Evolutionary conservation across 2,888 invertebrate genomes (phyloP).

Genomic region (Napeogenes inachia): DNA sequence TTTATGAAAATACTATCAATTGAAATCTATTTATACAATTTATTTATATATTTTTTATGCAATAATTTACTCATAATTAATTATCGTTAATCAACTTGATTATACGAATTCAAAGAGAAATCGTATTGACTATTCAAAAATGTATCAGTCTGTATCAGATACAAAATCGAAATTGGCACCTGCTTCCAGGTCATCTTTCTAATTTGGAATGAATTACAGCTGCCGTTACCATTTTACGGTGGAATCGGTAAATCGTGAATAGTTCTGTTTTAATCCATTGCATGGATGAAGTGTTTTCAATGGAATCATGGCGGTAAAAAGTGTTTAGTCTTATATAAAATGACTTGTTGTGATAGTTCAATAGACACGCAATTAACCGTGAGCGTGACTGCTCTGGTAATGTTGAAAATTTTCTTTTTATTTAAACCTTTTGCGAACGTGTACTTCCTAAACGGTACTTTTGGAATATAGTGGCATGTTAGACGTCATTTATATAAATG

Average conservation of each 20-base stretch:
- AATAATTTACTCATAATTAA: no score
- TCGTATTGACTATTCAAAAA: slow-evolving; percentile 1
- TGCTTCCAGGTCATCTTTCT: slow-evolving; percentile 19
- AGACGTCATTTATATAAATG: no score
- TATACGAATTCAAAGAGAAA: no score
- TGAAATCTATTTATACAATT: no score
- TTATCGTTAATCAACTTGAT: no score
- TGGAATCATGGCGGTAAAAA: not conserved
- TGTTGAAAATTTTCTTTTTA: not conserved
- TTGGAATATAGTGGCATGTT: not conserved
- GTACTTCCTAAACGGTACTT: not conserved
- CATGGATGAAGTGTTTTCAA: slow-evolving; percentile 5
- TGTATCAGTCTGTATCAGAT: slow-evolving; percentile 8
- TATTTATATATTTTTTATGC: no score
- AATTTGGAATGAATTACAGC: slow-evolving; percentile 21
- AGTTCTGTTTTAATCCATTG: slow-evolving; percentile 11
- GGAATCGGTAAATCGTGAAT: slow-evolving; percentile 17
- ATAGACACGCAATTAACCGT: not conserved
- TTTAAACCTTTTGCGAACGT: not conserved
- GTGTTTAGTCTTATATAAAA: slow-evolving; percentile 1
- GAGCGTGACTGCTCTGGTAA: not conserved
- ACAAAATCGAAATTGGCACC: slow-evolving; percentile 15
- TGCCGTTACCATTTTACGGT: slow-evolving; percentile 21
- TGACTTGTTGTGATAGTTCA: slow-evolving; percentile 1
- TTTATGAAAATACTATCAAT: no score